These are phyloP conservation scores for Protaetia brevitarsis DNA, from an alignment of 1,140 invertebrate genomes.

Conservation along the genomic window DNA sequence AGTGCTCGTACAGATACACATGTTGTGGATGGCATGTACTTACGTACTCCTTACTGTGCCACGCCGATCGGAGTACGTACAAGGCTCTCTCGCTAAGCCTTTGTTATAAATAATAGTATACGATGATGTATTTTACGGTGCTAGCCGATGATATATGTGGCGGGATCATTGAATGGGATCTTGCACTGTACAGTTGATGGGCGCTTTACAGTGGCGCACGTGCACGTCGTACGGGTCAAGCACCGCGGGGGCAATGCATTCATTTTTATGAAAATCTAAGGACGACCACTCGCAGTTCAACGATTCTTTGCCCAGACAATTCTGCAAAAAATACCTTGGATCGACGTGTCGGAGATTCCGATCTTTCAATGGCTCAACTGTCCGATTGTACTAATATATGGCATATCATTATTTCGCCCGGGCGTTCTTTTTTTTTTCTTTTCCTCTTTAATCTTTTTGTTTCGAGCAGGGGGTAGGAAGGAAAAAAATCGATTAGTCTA, in stretches of 20 bases:
- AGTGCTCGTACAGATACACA: too few relatives aligned
- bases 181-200: constrained; percentile 25
- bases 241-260: constrained; percentile 38
- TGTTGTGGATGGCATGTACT: too few relatives aligned
- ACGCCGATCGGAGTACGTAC: too few relatives aligned
- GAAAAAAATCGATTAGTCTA: constrained; percentile 14
- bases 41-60: too few relatives aligned
- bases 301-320: constrained; percentile 27
- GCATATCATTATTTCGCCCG: constrained; percentile 19
- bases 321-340: constrained; percentile 25
- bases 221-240: constrained; percentile 31
- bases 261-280: constrained; percentile 41
- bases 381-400: constrained; percentile 22
- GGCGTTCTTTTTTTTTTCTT: neutral
- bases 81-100: too few relatives aligned
- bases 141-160: constrained; percentile 12
- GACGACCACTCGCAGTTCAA: constrained; percentile 36
- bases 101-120: too few relatives aligned
- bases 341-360: constrained; percentile 25
- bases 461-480: neutral
- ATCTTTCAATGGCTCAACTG: constrained; percentile 22
- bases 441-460: too few relatives aligned
- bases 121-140: neutral
- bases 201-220: constrained; percentile 27
- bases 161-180: constrained; percentile 27